Conservation (phyloP, 2,797 vertebrate species). For the Gallirallus australis region DNA sequence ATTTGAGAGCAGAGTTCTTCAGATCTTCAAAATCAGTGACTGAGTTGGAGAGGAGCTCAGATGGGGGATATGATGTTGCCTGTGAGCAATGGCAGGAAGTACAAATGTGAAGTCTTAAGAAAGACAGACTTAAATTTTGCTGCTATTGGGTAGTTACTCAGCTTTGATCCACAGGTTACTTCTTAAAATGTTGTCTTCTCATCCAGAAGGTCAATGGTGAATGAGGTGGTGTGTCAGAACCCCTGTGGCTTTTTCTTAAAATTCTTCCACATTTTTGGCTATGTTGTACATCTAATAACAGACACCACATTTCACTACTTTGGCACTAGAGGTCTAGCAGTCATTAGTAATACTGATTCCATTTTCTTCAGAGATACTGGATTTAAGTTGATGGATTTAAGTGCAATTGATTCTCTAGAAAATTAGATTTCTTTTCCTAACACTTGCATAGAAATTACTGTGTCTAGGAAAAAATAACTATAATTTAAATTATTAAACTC, state of each 20-base stretch:
- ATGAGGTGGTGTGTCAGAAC: background rate
- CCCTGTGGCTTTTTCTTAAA: background rate
- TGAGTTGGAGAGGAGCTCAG: background rate
- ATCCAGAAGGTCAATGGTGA: constrained; percentile 64
- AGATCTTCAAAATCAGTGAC: background rate
- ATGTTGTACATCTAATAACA: background rate
- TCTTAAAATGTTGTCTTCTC: constrained; percentile 1
- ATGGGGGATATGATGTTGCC: accelerated
- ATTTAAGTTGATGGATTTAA: background rate
- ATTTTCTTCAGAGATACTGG: background rate
- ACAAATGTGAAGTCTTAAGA: background rate
- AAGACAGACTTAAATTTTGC: background rate
- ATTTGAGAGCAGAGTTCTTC: background rate
- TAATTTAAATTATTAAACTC: background rate
- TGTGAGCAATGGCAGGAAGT: background rate
- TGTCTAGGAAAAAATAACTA: background rate
- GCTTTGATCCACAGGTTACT: background rate
- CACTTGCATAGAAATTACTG: background rate
- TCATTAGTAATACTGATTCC: background rate
- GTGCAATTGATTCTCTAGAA: background rate
- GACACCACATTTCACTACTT: background rate
- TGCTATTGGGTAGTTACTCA: background rate
- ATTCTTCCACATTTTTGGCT: background rate
- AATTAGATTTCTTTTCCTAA: background rate
- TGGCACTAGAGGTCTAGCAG: background rate